phyloP scores from a whole-genome alignment of 2,888 invertebrate genomes.

The Chromoteleia sp. region DNA sequence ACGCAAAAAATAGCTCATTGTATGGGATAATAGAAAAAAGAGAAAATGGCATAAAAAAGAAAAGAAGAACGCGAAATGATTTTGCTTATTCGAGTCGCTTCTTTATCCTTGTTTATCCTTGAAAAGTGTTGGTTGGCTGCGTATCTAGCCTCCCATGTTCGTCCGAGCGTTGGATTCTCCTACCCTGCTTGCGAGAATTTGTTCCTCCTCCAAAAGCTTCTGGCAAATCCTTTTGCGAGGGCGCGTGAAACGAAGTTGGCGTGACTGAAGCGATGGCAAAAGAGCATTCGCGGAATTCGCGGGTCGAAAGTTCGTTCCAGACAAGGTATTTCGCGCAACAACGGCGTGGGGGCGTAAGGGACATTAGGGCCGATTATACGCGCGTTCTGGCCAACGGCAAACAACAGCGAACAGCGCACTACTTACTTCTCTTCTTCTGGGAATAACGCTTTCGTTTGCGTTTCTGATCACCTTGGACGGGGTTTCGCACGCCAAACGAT shows the following conservation, averaged over 20 bases:
- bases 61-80: no score
- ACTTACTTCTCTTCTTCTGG: slow-evolving; percentile 67
- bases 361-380: slow-evolving; percentile 69
- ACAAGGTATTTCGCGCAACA: slow-evolving; percentile 62
- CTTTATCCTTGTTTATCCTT: no score
- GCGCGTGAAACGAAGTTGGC: slow-evolving; percentile 57
- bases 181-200: slow-evolving; percentile 1
- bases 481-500: slow-evolving; percentile 67
- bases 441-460: slow-evolving; percentile 67
- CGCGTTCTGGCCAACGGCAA: slow-evolving; percentile 59
- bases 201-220: slow-evolving; percentile 32
- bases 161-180: neutral
- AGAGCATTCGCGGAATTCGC: slow-evolving; percentile 63
- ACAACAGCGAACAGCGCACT: slow-evolving; percentile 55
- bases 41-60: no score
- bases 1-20: no score
- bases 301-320: slow-evolving; percentile 67
- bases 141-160: neutral
- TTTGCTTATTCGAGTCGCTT: no score
- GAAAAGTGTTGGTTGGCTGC: no score
- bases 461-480: slow-evolving; percentile 66
- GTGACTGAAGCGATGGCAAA: slow-evolving; percentile 51
- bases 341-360: slow-evolving; percentile 69
- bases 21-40: no score
- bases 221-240: slow-evolving; percentile 37